Conservation (phyloP, 2,888 invertebrate species). For the Drosophila imparisetae region DNA sequence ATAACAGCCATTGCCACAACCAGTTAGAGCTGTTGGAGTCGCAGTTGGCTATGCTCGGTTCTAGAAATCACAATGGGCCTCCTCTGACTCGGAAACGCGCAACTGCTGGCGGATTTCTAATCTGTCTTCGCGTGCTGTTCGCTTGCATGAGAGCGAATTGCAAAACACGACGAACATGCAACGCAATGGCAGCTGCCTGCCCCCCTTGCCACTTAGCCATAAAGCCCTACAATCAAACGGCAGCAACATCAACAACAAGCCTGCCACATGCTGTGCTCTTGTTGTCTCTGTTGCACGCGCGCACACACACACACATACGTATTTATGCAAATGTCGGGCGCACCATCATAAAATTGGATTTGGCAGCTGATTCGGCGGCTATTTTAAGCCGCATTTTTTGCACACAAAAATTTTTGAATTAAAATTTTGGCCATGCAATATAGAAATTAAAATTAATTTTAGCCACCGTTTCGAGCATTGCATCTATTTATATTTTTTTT, state of each 20-base stretch:
- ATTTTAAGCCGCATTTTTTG: constrained; percentile 71
- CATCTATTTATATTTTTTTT: constrained; percentile 64
- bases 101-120: constrained; percentile 66
- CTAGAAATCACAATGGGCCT: constrained; percentile 35
- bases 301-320: constrained; percentile 26
- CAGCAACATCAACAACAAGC: constrained; percentile 55
- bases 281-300: constrained; percentile 43
- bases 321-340: constrained; percentile 64
- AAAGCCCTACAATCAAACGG: constrained; percentile 24
- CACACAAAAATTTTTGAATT: constrained; percentile 50
- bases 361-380: constrained; percentile 77
- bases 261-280: constrained; percentile 70
- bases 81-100: constrained; percentile 23
- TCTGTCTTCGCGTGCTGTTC: constrained; percentile 78
- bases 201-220: constrained; percentile 3
- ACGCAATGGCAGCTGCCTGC: constrained; percentile 38
- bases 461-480: constrained; percentile 41
- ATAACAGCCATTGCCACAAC: constrained; percentile 56
- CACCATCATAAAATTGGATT: constrained; percentile 78
- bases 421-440: constrained; percentile 47
- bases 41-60: constrained; percentile 20
- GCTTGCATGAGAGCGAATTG: constrained; percentile 72
- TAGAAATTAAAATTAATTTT: constrained; percentile 71
- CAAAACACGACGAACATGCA: constrained; percentile 74
- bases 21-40: not conserved